A percentile compares a stretch with the other conserved stretches of the same genome.
phyloP scores from a whole-genome alignment of 2,797 vertebrate species.

The Anguilla obscura region DNA sequence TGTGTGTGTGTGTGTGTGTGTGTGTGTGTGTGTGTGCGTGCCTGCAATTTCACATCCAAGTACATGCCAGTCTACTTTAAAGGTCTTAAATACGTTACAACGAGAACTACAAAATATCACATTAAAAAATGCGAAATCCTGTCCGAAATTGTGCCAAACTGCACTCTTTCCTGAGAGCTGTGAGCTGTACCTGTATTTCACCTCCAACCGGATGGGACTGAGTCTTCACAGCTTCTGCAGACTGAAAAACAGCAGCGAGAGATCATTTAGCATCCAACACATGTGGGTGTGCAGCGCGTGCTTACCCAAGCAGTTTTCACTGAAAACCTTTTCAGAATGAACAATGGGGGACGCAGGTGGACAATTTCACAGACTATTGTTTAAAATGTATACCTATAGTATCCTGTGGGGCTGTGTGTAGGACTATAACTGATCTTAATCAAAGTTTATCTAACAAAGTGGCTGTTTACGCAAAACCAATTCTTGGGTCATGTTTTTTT shows the following conservation, averaged over 20 bases:
- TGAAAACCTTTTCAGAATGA: not conserved
- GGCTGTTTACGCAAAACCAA: not conserved
- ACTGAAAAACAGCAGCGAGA: constrained; percentile 68
- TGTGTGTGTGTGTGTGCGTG: too few relatives aligned
- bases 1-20: too few relatives aligned
- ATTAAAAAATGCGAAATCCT: not conserved
- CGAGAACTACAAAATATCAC: not conserved
- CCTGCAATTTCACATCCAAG: too few relatives aligned
- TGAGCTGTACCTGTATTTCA: constrained; percentile 88
- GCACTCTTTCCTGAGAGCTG: not conserved
- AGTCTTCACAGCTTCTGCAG: constrained; percentile 79
- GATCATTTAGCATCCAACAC: not conserved
- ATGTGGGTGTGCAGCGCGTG: not conserved
- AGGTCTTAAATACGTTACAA: not conserved
- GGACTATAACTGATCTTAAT: not conserved
- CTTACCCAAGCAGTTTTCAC: not conserved
- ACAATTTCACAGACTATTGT: not conserved
- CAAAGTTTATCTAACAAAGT: not conserved
- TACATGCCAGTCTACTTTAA: too few relatives aligned
- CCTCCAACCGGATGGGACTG: constrained; percentile 88
- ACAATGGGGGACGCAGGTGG: not conserved
- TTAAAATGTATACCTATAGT: not conserved
- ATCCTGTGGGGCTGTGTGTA: not conserved
- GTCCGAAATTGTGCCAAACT: not conserved
- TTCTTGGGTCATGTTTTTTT: not conserved